Percentiles rank a stretch among this genome's conserved stretches.
phyloP scores from a whole-genome alignment of 2,797 vertebrate genomes.

The Capromys pilorides region DNA sequence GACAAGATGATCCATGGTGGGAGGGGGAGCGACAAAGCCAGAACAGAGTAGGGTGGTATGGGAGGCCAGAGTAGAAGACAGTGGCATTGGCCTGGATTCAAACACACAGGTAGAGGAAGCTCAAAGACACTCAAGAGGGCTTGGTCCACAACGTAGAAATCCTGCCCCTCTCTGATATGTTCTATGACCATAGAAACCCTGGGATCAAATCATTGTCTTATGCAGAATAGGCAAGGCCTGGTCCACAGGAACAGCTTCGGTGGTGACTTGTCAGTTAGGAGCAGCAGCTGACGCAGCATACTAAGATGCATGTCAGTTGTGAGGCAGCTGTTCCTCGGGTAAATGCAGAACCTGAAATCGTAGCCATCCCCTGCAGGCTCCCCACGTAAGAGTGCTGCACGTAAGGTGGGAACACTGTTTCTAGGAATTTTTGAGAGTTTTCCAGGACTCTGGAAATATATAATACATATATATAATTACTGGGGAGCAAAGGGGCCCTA shows the following conservation, averaged over 20 bases:
- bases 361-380: neutral
- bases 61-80: neutral
- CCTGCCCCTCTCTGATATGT: neutral
- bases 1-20: neutral
- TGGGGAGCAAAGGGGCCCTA: too few species aligned
- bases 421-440: neutral
- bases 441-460: too few species aligned
- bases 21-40: neutral
- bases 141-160: neutral
- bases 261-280: neutral
- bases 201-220: neutral
- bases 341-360: neutral
- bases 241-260: neutral
- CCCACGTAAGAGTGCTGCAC: neutral
- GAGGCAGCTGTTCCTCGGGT: neutral
- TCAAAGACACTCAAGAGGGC: neutral
- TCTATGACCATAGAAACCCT: neutral
- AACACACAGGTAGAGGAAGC: neutral
- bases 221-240: neutral
- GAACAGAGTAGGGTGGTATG: neutral
- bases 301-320: too few species aligned
- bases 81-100: neutral
- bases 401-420: neutral
- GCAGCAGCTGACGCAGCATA: neutral
- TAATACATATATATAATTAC: too few species aligned